Evolutionary conservation across 2,888 invertebrate genomes (phyloP), one percentile per base, ranked within the genome.

Genomic region (Kuschelorhynchus macadamiae): DNA sequence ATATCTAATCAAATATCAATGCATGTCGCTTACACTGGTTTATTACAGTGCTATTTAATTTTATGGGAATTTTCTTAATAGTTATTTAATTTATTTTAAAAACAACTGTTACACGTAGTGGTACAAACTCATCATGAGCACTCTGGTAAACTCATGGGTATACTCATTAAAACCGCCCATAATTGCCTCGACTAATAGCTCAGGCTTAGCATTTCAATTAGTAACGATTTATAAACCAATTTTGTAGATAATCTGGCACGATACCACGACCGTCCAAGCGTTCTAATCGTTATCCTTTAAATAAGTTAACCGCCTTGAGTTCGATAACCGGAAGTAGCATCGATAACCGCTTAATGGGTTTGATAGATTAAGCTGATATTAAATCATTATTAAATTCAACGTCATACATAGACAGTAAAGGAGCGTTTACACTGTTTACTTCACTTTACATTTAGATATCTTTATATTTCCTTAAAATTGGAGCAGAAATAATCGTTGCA

Each of bases 191-290:
- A 12, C 32, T 49, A 59, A 49, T 49, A 49, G 39, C 16, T 7
- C 17, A 17, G 46, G 39, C 41, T 59, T 25, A 49, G 49, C 20
- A 36, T 18, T 59, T 47, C 59, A 59, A 49, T 59, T 59, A 59
- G 47, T 21, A 47, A 39, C 39, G 33, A 47, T 57, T 57, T 57
- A 46, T 12, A 33, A 11, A n/a, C 8, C 30, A 57, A 59, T 49
- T 49, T 36, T 39, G 12, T 14, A 21, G 36, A 21, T 59, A 49
- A 59, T 59, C 59, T 36, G 39, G 49, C 59, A 33, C 25, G 18
- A n/a, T 39, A 46, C 44, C 12, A 3, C 25, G 25, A 7, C 7
- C 52, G 36, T 32, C 36, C 14, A 33, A 36, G 36, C 36, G 36
- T 52, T 36, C 36, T n/a, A 50, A 52, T 39, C 36, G 36, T 52